Evolutionary conservation across 2,797 vertebrate genomes (phyloP), one percentile per base, ranked within the genome.

Genomic region (Hypotaenidia okinawae): DNA sequence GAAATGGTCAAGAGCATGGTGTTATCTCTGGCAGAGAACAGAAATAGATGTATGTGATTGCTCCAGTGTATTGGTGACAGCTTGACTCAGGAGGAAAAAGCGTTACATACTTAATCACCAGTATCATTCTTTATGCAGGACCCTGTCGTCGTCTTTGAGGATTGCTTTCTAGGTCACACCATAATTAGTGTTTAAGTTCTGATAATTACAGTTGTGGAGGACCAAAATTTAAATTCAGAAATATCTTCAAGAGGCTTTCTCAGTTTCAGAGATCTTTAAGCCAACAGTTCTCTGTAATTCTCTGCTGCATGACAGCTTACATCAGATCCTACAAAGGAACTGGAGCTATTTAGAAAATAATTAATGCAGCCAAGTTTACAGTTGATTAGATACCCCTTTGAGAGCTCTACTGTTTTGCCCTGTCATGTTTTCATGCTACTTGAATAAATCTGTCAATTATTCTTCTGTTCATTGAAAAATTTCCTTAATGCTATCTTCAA

Each of bases 381-480:
- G 78, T 84, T 78, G 62, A 91, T 92, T 86, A 84, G 61, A 18
- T 69, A 75, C 43, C 76, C 87, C 70, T 35, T 61, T 77, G 77
- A 68, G 84, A 91, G 49, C 83, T 73, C 77, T 69, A 23, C 80
- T 91, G 57, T 82, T 93, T 87, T 89, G 67, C 39, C 30, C 67
- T 27, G 2, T 90, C 70, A 59, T 94, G 81, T 90, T 94, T 90
- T 94, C 83, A 67, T 64, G 80, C 74, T 93, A 4, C 63, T 73
- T 88, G 63, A 94, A 87, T 91, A 90, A 89, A 88, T 91, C 83
- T 82, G 80, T 84, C 63, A 84, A 10, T 93, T 90, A 91, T 30
- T 96, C 87, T 86, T 94, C 87, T 82, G 52, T 72, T 93, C 63
- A 39, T 22, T 87, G 83, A 91, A 82, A 87, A 74, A 47, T 49